phyloP scores from a whole-genome alignment of 2,113 vertebrate genomes.

The Lynx canadensis region DNA sequence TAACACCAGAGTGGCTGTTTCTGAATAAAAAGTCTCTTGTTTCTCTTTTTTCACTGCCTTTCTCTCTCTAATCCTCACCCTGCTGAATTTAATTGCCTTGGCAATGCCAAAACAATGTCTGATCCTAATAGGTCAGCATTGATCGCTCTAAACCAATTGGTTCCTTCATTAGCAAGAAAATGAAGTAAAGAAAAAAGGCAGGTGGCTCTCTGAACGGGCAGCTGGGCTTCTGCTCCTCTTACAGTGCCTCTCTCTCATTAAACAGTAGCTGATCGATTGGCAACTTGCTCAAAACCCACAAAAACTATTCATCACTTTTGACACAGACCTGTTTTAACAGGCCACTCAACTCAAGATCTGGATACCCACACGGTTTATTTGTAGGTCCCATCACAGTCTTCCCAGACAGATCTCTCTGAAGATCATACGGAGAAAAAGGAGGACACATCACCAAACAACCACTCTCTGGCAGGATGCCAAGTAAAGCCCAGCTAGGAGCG shows the following conservation, averaged over 20 bases:
- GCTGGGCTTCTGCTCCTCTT: conserved; percentile 80
- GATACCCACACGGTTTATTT: conserved; percentile 67
- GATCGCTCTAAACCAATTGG: conserved; percentile 86
- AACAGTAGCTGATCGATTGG: conserved; percentile 82
- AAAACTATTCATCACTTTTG: conserved; percentile 86
- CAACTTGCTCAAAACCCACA: conserved; percentile 83
- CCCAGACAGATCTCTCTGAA: conserved; percentile 25
- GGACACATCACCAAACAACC: neutral
- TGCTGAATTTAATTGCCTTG: conserved; percentile 86
- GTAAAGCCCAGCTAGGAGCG: neutral
- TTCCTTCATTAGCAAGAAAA: conserved; percentile 88
- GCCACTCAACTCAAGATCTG: conserved; percentile 77
- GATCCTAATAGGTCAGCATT: conserved; percentile 86
- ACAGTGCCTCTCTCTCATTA: conserved; percentile 83
- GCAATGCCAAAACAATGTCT: conserved; percentile 82
- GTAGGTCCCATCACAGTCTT: conserved; percentile 49
- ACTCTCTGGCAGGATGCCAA: neutral
- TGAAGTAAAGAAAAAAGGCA: conserved; percentile 85
- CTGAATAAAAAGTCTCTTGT: conserved; percentile 72
- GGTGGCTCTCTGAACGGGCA: conserved; percentile 77
- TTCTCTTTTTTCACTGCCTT: conserved; percentile 44
- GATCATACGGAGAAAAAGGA: neutral
- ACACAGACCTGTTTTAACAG: conserved; percentile 78
- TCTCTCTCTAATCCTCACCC: conserved; percentile 75
- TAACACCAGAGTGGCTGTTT: conserved; percentile 75